These are phyloP conservation scores for Sorex araneus DNA, from an alignment of 2,113 vertebrate species.

Conservation along the genomic window DNA sequence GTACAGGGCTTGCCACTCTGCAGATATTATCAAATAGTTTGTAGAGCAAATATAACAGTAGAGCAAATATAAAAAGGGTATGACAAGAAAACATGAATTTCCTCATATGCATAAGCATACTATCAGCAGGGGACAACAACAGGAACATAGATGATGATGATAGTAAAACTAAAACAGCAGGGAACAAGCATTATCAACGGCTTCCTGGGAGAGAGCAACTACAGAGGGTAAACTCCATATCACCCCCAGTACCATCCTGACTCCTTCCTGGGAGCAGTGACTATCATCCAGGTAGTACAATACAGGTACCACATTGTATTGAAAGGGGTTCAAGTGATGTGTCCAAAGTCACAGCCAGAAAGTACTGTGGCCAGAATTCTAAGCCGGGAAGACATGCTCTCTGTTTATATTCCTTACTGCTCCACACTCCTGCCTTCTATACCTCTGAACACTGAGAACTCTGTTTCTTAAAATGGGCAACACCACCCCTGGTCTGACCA, in stretches of 20 bases:
- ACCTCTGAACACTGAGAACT: not conserved
- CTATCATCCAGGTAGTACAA: too few species aligned
- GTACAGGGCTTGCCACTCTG: not conserved
- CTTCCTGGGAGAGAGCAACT: not conserved
- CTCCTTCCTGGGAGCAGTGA: not conserved
- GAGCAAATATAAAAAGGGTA: not conserved
- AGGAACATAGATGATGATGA: not conserved
- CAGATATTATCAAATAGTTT: not conserved
- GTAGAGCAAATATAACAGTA: not conserved
- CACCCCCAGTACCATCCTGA: fast-evolving
- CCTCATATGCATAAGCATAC: not conserved
- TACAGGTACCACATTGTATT: not conserved
- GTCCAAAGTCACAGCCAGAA: not conserved
- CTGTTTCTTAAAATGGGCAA: too few species aligned
- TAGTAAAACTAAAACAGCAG: not conserved
- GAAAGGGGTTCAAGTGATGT: not conserved
- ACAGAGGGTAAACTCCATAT: not conserved
- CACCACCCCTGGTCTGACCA: too few species aligned
- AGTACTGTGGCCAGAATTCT: not conserved
- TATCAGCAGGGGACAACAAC: not conserved
- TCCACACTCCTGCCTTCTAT: not conserved
- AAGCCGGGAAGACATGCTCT: not conserved
- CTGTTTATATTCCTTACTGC: not conserved
- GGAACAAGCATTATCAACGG: not conserved
- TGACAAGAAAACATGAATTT: not conserved